Conservation (phyloP, 2,888 invertebrate species). For the Rotaria sp. region DNA sequence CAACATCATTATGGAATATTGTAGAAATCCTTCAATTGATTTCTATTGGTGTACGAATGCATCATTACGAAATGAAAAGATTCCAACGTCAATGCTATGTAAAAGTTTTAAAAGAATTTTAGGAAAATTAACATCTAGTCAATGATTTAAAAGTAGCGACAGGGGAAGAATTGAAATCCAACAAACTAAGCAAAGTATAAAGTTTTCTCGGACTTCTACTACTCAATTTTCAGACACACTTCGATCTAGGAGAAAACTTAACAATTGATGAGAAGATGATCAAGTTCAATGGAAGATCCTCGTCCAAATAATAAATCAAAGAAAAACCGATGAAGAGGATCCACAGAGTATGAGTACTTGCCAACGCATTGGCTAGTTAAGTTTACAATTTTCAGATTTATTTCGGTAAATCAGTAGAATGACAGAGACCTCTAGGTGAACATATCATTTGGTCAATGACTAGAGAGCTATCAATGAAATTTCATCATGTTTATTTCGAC, state of each 20-base stretch:
- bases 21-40: too few species aligned
- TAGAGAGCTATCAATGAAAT: neutral
- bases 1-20: too few species aligned
- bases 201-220: too few species aligned
- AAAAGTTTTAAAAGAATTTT: too few species aligned
- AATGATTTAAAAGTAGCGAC: too few species aligned
- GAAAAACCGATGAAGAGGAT: neutral
- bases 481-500: slow-evolving; percentile 7
- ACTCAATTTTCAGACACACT: too few species aligned
- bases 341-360: neutral
- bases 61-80: too few species aligned
- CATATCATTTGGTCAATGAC: neutral
- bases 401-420: neutral
- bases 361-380: neutral
- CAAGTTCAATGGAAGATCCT: neutral
- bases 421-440: neutral
- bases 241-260: neutral
- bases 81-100: too few species aligned
- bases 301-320: neutral
- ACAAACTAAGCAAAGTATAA: too few species aligned
- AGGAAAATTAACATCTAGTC: too few species aligned
- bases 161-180: too few species aligned
- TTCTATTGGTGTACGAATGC: too few species aligned
- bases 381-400: neutral
- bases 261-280: neutral